Percentiles rank a stretch among this genome's conserved stretches.
Conservation (phyloP, 2,888 invertebrate genomes). For the Drosophila phalerata region DNA sequence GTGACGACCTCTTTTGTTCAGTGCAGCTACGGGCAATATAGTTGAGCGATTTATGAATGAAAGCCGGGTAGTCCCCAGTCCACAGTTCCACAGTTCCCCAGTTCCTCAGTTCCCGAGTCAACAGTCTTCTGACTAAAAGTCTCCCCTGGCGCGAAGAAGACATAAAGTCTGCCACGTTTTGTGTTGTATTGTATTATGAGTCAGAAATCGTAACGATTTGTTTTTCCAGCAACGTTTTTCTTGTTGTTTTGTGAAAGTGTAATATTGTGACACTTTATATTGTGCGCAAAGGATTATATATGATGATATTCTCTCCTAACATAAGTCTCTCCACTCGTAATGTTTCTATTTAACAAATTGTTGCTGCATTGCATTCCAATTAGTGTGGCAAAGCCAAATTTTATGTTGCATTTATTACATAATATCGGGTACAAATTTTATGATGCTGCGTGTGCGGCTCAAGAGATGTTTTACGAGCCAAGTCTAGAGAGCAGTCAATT, state of each 20-base stretch:
- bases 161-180: slow-evolving; percentile 66
- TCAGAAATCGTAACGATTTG: slow-evolving; percentile 66
- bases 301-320: neutral
- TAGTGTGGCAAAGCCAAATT: slow-evolving; percentile 74
- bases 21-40: slow-evolving; percentile 55
- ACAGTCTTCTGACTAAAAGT: neutral
- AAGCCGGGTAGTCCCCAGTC: slow-evolving; percentile 31
- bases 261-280: slow-evolving; percentile 84
- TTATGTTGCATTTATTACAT: slow-evolving; percentile 82
- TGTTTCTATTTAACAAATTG: slow-evolving; percentile 64
- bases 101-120: neutral
- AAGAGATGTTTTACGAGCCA: slow-evolving; percentile 68
- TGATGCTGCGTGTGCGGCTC: slow-evolving; percentile 68
- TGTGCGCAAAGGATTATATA: slow-evolving; percentile 74
- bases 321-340: slow-evolving; percentile 19
- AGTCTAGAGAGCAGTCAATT: slow-evolving; percentile 25
- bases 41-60: slow-evolving; percentile 76
- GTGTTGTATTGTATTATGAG: slow-evolving; percentile 51
- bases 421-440: slow-evolving; percentile 71
- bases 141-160: slow-evolving; percentile 52
- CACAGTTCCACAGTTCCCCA: neutral
- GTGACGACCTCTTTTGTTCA: slow-evolving; percentile 75
- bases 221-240: slow-evolving; percentile 58
- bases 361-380: slow-evolving; percentile 77
- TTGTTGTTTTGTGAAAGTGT: slow-evolving; percentile 75